Conservation (phyloP, 1,140 invertebrate genomes). For the Tetramorium simillimum region DNA sequence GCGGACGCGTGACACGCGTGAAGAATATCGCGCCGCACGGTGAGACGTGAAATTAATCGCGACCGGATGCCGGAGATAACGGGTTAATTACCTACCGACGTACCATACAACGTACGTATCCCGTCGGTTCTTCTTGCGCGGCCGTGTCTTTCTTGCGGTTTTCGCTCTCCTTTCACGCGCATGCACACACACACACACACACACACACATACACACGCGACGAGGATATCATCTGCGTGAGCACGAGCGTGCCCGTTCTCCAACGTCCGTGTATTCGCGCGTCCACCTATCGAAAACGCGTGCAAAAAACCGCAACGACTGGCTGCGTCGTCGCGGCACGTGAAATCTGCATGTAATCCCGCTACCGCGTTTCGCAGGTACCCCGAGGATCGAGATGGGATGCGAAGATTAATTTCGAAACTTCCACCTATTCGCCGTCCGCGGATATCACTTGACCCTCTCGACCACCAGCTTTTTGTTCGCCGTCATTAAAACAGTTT, state of each 20-base stretch:
- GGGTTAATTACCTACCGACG: slow-evolving; percentile 74
- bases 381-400: slow-evolving; percentile 45
- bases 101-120: slow-evolving; percentile 21
- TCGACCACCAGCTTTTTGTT: slow-evolving; percentile 19
- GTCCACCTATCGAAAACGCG: slow-evolving; percentile 28
- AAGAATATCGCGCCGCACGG: slow-evolving; percentile 53
- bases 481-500: slow-evolving; percentile 20
- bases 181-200: background rate
- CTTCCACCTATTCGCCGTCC: slow-evolving; percentile 38
- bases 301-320: slow-evolving; percentile 65
- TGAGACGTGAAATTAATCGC: slow-evolving; percentile 80
- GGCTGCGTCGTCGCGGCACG: slow-evolving; percentile 39
- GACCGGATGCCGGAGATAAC: slow-evolving; percentile 75
- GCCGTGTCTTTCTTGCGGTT: slow-evolving; percentile 25
- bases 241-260: slow-evolving; percentile 31
- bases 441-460: slow-evolving; percentile 44
- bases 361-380: slow-evolving; percentile 13
- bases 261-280: slow-evolving; percentile 8
- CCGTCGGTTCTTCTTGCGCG: slow-evolving; percentile 36
- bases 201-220: background rate
- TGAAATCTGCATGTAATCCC: slow-evolving; percentile 71
- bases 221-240: slow-evolving; percentile 52
- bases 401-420: slow-evolving; percentile 62
- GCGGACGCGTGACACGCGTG: slow-evolving; percentile 36
- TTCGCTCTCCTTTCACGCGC: slow-evolving; percentile 45